Evolutionary conservation across 2,888 invertebrate species (phyloP), one percentile per base, ranked within the genome.

Genomic region (Ophion slaviceki): DNA sequence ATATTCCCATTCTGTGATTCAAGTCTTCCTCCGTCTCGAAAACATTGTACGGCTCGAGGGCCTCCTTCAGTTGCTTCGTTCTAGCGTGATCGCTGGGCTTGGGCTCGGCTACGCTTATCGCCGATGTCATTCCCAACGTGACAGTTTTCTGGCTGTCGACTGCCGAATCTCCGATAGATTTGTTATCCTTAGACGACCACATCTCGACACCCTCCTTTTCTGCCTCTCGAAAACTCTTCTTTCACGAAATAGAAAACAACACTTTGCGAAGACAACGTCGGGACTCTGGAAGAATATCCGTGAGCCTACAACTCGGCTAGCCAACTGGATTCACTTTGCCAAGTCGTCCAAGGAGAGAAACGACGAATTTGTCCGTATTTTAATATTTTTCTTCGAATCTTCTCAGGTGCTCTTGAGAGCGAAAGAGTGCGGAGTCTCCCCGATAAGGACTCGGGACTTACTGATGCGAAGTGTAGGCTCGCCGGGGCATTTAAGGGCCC

Each of bases 11-110:
- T 88, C 98, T 96, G 93, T 99, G 98, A 92, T 97, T 97, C 90
- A 99, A 95, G 93, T 99, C 99, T 87, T 96, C 96, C 88, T 98
- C 98, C 0, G 97, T 96, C 94, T 99, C 99, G 93, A 98, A 98
- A 70, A 99, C 98, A 90, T 97, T 98, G 93, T 96, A 98, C 0
- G 98, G 98, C 88, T 96, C 94, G 74, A 99, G 95, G 14, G 96
- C 95, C 81, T 97, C 96, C 90, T 96, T 96, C n/a, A 98, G 94
- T 90, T 98, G 97, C 80, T 95, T 95, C 0, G 98, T 97, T 92
- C 97, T 96, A 86, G 96, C 95, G 75, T 97, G 94, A 94, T 98
- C 98, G 84, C 96, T 95, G 24, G 96, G 96, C 93, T 97, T 97
- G 17, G 98, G 98, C 85, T 96, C 96, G 86, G 98, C 98, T 92